Evolutionary conservation across 2,888 invertebrate genomes (phyloP).

Genomic region (Slavum lentiscoides): DNA sequence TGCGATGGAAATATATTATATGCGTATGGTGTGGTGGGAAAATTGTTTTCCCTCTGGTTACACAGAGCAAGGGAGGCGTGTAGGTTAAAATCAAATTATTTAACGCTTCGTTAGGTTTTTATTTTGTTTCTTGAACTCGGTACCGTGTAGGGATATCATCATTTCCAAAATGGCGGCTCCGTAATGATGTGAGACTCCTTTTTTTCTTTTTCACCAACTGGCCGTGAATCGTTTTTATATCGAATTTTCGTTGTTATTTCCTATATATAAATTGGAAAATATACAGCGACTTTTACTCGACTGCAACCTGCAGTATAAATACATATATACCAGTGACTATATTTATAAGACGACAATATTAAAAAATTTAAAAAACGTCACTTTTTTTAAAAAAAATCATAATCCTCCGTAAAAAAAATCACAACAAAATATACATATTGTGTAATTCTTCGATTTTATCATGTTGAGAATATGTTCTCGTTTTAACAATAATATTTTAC

Average conservation of each 20-base stretch:
- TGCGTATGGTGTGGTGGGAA: constrained; percentile 32
- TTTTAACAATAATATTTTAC: no score
- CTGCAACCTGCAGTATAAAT: no score
- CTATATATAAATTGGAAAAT: no score
- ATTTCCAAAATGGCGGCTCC: constrained; percentile 40
- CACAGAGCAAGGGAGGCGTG: constrained; percentile 40
- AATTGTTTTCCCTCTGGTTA: constrained; percentile 49
- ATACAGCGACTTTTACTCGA: no score
- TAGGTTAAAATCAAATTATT: constrained; percentile 47
- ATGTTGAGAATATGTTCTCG: no score
- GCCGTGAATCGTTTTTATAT: constrained; percentile 33
- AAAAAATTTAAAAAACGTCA: no score
- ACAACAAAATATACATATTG: no score
- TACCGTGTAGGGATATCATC: constrained; percentile 25
- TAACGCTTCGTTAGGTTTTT: constrained; percentile 49
- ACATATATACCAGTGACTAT: no score
- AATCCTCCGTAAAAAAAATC: no score
- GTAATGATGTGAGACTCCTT: constrained; percentile 10
- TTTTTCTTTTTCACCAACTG: not conserved
- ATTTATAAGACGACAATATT: no score
- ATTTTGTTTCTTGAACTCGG: constrained; percentile 33
- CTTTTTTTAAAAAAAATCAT: no score
- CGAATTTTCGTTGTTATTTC: not conserved
- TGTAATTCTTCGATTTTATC: no score
- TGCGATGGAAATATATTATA: not conserved